Evolutionary conservation across 2,113 vertebrate genomes (phyloP).

Genomic region (Oryzias curvinotus): DNA sequence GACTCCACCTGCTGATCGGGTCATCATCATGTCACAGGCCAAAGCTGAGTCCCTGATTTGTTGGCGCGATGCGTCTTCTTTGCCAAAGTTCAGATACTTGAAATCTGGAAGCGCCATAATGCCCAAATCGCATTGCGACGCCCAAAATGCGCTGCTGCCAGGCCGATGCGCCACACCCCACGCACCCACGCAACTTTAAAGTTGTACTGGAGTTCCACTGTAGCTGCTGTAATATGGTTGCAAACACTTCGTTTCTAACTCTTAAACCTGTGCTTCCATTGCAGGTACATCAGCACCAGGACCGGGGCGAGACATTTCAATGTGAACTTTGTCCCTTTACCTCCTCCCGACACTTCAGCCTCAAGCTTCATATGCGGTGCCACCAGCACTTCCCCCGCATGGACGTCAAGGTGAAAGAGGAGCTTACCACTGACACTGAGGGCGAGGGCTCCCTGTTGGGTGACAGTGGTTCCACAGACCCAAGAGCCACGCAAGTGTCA

Average conservation of each 20-base stretch:
- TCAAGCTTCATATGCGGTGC: slow-evolving; percentile 99
- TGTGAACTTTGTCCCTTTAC: slow-evolving; percentile 99
- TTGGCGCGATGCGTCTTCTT: too few species aligned
- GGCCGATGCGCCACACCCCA: too few species aligned
- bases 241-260: slow-evolving; percentile 3
- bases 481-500: slow-evolving; percentile 72
- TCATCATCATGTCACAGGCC: too few species aligned
- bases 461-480: slow-evolving; percentile 77
- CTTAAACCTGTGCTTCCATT: slow-evolving; percentile 22
- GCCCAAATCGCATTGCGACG: too few species aligned
- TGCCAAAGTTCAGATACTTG: too few species aligned
- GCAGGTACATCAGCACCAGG: slow-evolving; percentile 99
- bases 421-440: slow-evolving; percentile 90
- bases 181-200: background rate
- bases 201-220: slow-evolving; percentile 6
- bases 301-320: slow-evolving; percentile 98
- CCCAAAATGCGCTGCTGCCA: too few species aligned
- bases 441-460: slow-evolving; percentile 85
- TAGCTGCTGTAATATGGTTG: slow-evolving; percentile 29
- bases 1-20: too few species aligned
- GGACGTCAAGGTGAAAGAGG: slow-evolving; percentile 97
- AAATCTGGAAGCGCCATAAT: too few species aligned
- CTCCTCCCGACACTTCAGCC: slow-evolving; percentile 98
- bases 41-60: too few species aligned
- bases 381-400: slow-evolving; percentile 98